These are phyloP conservation scores for Ricordea florida DNA, from an alignment of 92 coral and sea anemone species.

Conservation along the genomic window DNA sequence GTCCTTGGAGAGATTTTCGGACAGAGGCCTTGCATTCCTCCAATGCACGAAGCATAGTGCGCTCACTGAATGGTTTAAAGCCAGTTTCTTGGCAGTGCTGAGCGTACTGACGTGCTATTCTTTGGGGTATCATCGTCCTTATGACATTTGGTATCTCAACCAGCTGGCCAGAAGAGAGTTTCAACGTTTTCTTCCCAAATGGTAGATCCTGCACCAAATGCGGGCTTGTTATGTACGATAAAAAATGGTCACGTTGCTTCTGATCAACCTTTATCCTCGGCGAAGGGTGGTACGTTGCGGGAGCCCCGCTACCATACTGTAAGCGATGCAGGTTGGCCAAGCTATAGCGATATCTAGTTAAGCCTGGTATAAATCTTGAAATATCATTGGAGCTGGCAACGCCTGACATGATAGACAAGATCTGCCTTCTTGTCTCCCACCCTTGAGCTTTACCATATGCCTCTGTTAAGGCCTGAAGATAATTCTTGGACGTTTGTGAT, in stretches of 20 bases:
- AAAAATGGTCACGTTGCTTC: conserved; percentile 16
- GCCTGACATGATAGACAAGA: conserved; percentile 23
- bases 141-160: conserved; percentile 22
- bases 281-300: not conserved
- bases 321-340: conserved; percentile 35
- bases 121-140: no score
- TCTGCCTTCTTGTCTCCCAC: conserved; percentile 30
- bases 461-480: conserved; percentile 39
- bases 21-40: no score
- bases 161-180: conserved; percentile 18
- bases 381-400: conserved; percentile 28
- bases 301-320: conserved; percentile 25
- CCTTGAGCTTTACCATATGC: conserved; percentile 35
- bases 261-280: conserved; percentile 17
- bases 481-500: not conserved
- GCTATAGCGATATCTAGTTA: conserved; percentile 36
- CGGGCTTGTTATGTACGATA: conserved; percentile 11
- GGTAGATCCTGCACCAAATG: conserved; percentile 29
- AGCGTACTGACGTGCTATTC: no score
- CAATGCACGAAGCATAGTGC: no score
- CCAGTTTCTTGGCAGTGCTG: no score
- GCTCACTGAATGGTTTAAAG: no score
- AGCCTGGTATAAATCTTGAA: conserved; percentile 15
- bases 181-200: conserved; percentile 22
- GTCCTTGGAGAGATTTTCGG: no score